Percentiles rank a stretch among this genome's conserved stretches.
Evolutionary conservation across 2,113 vertebrate species (phyloP).

Genomic region (Rafetus swinhoei): DNA sequence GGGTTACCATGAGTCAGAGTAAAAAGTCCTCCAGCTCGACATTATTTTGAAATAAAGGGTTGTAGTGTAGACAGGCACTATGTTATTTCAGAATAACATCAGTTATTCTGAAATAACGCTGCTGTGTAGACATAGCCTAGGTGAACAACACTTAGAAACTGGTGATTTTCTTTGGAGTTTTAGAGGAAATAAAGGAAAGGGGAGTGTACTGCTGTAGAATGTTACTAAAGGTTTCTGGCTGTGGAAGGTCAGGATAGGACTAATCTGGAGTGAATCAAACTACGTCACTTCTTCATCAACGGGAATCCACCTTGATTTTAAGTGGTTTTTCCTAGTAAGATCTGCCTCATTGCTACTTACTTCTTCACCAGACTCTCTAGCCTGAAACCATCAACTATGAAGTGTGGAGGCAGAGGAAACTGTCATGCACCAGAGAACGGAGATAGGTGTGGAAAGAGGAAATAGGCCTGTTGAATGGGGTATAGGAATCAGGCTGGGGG

Average conservation of each 20-base stretch:
- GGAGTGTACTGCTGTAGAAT: not conserved
- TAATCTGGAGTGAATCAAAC: not conserved
- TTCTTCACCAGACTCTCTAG: not conserved
- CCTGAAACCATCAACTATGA: not conserved
- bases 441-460: not conserved
- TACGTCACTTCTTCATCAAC: not conserved
- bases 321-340: not conserved
- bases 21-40: no score
- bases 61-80: no score
- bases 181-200: not conserved
- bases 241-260: not conserved
- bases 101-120: no score
- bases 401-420: not conserved
- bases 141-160: not conserved
- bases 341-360: not conserved
- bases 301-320: not conserved
- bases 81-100: no score
- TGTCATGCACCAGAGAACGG: not conserved
- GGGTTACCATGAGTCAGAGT: no score
- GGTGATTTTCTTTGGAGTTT: not conserved
- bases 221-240: not conserved
- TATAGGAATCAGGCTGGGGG: not conserved
- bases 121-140: no score
- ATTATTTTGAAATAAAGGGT: no score
- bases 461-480: not conserved